These are phyloP conservation scores for Brachirus orientalis DNA, from an alignment of 2,113 vertebrate genomes.

Conservation along the genomic window DNA sequence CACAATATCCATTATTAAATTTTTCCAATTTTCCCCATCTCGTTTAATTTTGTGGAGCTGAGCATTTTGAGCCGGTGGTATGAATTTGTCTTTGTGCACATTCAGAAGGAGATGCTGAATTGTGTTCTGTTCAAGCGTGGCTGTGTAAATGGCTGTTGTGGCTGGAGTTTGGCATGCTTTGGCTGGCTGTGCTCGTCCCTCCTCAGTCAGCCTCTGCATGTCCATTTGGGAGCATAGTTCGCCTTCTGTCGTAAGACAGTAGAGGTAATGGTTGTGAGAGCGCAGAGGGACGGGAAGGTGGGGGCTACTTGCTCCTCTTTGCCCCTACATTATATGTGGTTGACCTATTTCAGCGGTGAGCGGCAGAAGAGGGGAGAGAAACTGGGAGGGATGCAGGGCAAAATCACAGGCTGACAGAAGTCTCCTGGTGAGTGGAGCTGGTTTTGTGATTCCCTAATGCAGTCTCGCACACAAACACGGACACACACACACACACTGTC, in stretches of 20 bases:
- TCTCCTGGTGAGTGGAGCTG: constrained; percentile 71
- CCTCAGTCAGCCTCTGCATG: constrained; percentile 37
- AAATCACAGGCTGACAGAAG: constrained; percentile 79
- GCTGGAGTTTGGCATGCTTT: constrained; percentile 76
- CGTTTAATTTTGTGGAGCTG: constrained; percentile 51
- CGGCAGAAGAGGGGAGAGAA: constrained; percentile 47
- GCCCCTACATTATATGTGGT: constrained; percentile 92
- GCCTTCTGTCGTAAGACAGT: constrained; percentile 37
- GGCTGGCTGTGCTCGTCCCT: constrained; percentile 66
- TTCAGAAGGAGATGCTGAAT: constrained; percentile 34
- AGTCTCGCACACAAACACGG: constrained; percentile 31
- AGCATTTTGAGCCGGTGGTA: constrained; percentile 50
- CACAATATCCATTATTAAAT: constrained; percentile 50
- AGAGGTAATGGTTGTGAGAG: constrained; percentile 32
- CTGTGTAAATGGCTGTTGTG: constrained; percentile 75
- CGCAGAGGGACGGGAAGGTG: constrained; percentile 26
- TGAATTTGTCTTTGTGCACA: constrained; percentile 38
- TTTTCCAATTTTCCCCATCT: constrained; percentile 19
- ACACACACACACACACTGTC: constrained; percentile 15
- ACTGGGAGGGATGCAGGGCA: constrained; percentile 63
- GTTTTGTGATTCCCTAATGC: constrained; percentile 76
- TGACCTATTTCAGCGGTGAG: constrained; percentile 93
- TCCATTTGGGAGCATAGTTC: constrained; percentile 56
- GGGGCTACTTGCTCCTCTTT: constrained; percentile 81
- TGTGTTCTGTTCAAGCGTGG: constrained; percentile 61